These are phyloP conservation scores for Anthrax anthrax DNA, from an alignment of 2,888 invertebrate species.

Conservation along the genomic window DNA sequence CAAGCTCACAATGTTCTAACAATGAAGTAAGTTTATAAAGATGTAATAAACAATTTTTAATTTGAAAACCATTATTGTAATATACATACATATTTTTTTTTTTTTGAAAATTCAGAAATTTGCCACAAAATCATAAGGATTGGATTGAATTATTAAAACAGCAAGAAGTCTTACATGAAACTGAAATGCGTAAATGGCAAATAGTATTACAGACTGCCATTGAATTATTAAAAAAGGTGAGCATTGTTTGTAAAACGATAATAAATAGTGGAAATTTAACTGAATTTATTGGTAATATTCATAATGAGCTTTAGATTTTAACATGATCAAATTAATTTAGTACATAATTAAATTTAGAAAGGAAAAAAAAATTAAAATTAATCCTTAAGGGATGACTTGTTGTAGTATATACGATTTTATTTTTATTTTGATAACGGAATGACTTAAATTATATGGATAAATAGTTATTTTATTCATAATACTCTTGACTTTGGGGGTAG, in stretches of 20 bases:
- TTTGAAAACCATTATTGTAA: too few species aligned
- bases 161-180: conserved; percentile 65
- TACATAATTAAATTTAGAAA: too few species aligned
- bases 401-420: too few species aligned
- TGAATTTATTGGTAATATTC: conserved; percentile 24
- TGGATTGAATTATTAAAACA: conserved; percentile 68
- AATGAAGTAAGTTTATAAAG: background rate
- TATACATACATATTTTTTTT: too few species aligned
- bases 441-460: too few species aligned
- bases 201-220: conserved; percentile 56
- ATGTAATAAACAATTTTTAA: background rate
- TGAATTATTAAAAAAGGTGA: conserved; percentile 57
- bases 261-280: conserved; percentile 24
- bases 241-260: conserved; percentile 31
- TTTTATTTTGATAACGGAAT: too few species aligned
- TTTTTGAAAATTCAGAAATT: conserved; percentile 36
- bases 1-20: background rate
- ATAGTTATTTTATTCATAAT: too few species aligned
- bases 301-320: conserved; percentile 15
- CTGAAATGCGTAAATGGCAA: conserved; percentile 73
- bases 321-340: too few species aligned
- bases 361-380: too few species aligned
- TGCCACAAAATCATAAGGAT: conserved; percentile 62
- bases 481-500: too few species aligned
- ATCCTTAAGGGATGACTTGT: too few species aligned